Conservation (phyloP, 1,140 invertebrate species). For the Brachionus plicatilis region DNA sequence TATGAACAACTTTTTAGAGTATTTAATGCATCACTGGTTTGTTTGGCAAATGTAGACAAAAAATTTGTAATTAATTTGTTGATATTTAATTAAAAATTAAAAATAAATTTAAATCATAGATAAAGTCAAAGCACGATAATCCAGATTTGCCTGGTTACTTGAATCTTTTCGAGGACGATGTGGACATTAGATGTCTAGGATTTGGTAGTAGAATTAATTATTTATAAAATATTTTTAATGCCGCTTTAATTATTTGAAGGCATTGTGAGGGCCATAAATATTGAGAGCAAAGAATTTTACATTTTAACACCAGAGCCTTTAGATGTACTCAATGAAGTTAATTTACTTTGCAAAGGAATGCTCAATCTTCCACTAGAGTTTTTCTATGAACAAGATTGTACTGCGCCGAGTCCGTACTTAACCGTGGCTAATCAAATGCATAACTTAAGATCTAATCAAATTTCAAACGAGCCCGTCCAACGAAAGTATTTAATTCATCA, state of each 20-base stretch:
- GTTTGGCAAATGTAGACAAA: conserved; percentile 47
- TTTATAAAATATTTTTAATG: not conserved
- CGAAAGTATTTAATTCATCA: conserved; percentile 35
- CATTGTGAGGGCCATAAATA: conserved; percentile 48
- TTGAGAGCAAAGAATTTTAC: conserved; percentile 43
- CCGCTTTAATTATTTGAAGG: conserved; percentile 42
- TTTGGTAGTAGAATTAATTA: conserved; percentile 45
- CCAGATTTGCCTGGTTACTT: conserved; percentile 39
- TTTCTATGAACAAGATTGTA: conserved; percentile 44
- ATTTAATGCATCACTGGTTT: conserved; percentile 52
- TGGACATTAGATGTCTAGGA: conserved; percentile 46
- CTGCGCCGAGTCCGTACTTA: conserved; percentile 3
- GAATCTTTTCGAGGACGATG: conserved; percentile 43
- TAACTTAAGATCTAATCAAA: not conserved
- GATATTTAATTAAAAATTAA: not conserved
- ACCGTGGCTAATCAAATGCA: not conserved
- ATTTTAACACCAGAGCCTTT: conserved; percentile 46
- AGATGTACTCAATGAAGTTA: conserved; percentile 44
- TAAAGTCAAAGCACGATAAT: not conserved
- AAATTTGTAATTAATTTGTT: conserved; percentile 42
- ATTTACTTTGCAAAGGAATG: conserved; percentile 46
- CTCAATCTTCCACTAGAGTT: conserved; percentile 46
- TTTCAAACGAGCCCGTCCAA: conserved; percentile 18
- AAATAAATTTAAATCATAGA: not conserved
- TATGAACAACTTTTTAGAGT: conserved; percentile 45